Evolutionary conservation across 2,888 invertebrate species (phyloP), one percentile per base, ranked within the genome.

Genomic region (Campoplex nolae): DNA sequence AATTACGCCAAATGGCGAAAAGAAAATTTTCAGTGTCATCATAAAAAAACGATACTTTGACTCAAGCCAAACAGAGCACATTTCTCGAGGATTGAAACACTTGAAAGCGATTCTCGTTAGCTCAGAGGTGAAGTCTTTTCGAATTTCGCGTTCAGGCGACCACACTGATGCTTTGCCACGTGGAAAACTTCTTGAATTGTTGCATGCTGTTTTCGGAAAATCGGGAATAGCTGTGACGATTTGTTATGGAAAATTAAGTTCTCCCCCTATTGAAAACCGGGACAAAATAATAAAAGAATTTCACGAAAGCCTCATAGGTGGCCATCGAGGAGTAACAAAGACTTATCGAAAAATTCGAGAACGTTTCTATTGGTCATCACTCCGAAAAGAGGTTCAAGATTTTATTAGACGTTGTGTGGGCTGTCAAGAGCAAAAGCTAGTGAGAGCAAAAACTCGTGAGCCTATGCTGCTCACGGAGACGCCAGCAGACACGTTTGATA

Each of bases 401-500:
- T 90, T 73, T 35, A 65, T 90, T 0, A 32, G 78, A 2, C 48
- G 28, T 0, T 90, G 89, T 58, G 70, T 67, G 0, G 67, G 80
- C 0, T 92, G 89, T 62, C 88, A 89, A 32, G 84, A 88, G 23
- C 78, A 87, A 28, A 90, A 90, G 68, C 71, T 86, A 0, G 86
- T 84, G 0, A 58, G 86, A 3, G 73, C 77, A 0, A 83, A 84
- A 67, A 81, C 84, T 0, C 13, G 76, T 42, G 88, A 89, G 48
- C 89, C 90, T 0, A 79, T 91, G 88, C 74, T 89, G 0, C 73
- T 88, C 1, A 90, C 84, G 0, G 87, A 89, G 23, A 89, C 84
- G 0, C 88, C 87, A 0, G 68, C 78, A 0, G 81, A 87, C 45
- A 58, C 80, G 1, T 89, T 88, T n/a, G 83, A 89, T 7, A 89